Evolutionary conservation across 1,140 invertebrate genomes (phyloP), one percentile per base, ranked within the genome.

Genomic region (Cepaea nemoralis): DNA sequence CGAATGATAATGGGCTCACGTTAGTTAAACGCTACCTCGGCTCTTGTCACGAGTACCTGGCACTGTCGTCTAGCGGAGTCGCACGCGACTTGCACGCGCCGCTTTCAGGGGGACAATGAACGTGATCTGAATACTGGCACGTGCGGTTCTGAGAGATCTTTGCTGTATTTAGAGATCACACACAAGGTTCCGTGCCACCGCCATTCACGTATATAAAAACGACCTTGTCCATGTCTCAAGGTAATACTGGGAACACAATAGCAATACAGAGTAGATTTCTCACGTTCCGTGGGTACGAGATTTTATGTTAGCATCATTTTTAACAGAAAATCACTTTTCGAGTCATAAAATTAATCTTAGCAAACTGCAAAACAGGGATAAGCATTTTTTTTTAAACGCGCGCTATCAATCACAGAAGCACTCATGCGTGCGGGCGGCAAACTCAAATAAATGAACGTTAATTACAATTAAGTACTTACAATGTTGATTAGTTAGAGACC

Each of bases 11-110:
- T 77, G 55, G 75, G 39, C 50, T 63, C 48, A n/a, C 31, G 31
- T 77, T 77, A 77, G 50, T 77, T 77, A 77, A 77, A 77, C 37
- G 75, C 39, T 33, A 37, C 10, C 48, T 77, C 75, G 75, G 33
- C 45, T 59, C 5, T 33, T 22, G 27, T 31, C 31, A 24, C 19
- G 50, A 77, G 75, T 77, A 63, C 75, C 75, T 63, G 27, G 50
- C 19, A 22, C 50, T 1, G 5, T 39, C 39, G 39, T 35, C 6
- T 77, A 35, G 31, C 1, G n/a, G 19, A n/a, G 14, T 2, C 31
- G 55, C 75, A 39, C 75, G 19, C 75, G 48, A 35, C 50, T 33
- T 8, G 37, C 75, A 63, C 75, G 75, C 75, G 75, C 73, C 3
- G 2, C 1, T 40, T 63, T 63, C 22, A 63, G 33, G 19, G 19